A percentile compares a stretch with the other conserved stretches of the same genome.
Evolutionary conservation across 2,888 invertebrate species (phyloP).

Genomic region (Anticlea derivata): DNA sequence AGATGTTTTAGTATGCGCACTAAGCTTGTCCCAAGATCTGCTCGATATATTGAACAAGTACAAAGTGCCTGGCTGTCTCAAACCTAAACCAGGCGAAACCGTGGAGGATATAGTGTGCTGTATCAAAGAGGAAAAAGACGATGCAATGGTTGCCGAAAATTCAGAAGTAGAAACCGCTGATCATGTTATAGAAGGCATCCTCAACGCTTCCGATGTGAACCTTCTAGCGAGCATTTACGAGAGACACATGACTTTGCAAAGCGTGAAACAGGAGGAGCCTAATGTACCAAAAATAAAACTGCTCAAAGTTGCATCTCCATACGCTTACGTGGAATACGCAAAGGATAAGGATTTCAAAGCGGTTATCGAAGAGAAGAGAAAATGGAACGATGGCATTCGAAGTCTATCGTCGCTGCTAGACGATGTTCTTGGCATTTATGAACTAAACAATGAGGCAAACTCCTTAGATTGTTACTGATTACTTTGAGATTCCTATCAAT

Average conservation of each 20-base stretch:
- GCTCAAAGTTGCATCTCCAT: slow-evolving; percentile 69
- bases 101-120: slow-evolving; percentile 54
- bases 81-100: slow-evolving; percentile 46
- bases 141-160: slow-evolving; percentile 42
- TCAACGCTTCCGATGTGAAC: slow-evolving; percentile 85
- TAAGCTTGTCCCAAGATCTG: slow-evolving; percentile 80
- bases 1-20: slow-evolving; percentile 86
- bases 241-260: slow-evolving; percentile 68
- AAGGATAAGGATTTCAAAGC: slow-evolving; percentile 84
- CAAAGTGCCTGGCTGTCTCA: slow-evolving; percentile 69
- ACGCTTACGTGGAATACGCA: slow-evolving; percentile 84
- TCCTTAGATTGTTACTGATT: slow-evolving; percentile 88
- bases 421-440: slow-evolving; percentile 87
- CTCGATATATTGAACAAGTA: slow-evolving; percentile 82
- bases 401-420: slow-evolving; percentile 88
- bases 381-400: slow-evolving; percentile 87
- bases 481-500: slow-evolving; percentile 18
- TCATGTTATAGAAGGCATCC: slow-evolving; percentile 86
- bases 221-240: slow-evolving; percentile 85
- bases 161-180: slow-evolving; percentile 53
- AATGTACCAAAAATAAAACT: slow-evolving; percentile 53
- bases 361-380: slow-evolving; percentile 83
- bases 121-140: slow-evolving; percentile 49
- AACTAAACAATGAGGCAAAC: slow-evolving; percentile 80
- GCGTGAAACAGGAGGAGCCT: slow-evolving; percentile 48